Percentiles rank a stretch among this genome's conserved stretches.
Conservation (phyloP, 2,888 invertebrate species). For the Mactromeris polynyma region DNA sequence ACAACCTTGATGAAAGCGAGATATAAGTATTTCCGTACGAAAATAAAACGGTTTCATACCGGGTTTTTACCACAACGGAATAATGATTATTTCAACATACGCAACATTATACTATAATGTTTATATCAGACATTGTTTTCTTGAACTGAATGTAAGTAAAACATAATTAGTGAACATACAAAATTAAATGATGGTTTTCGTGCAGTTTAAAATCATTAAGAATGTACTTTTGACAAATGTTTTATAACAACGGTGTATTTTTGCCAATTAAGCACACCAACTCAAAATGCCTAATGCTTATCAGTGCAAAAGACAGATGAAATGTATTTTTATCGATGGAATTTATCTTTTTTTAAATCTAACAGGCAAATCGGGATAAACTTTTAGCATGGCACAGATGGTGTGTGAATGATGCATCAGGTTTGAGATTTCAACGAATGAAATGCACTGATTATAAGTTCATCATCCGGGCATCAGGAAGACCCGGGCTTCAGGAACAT, state of each 20-base stretch:
- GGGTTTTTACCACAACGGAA: background rate
- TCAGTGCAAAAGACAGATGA: background rate
- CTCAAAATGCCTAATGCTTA: background rate
- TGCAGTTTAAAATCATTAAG: background rate
- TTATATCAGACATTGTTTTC: background rate
- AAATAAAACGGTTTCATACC: background rate
- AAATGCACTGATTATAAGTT: background rate
- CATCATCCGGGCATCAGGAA: background rate
- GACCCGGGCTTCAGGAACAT: background rate
- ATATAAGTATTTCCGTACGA: background rate
- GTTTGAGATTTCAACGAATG: background rate
- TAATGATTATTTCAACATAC: background rate
- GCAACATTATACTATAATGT: background rate
- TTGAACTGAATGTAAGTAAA: background rate
- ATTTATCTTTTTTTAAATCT: background rate
- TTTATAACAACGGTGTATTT: background rate
- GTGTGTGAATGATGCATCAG: background rate
- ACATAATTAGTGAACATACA: background rate
- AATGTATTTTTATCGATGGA: background rate
- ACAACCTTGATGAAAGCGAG: background rate
- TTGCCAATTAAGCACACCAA: background rate
- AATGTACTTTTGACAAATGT: background rate
- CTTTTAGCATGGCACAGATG: background rate
- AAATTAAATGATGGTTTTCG: background rate
- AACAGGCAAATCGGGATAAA: background rate